These are phyloP conservation scores for Malurus elegans DNA, from an alignment of 2,113 vertebrate species.

Conservation along the genomic window DNA sequence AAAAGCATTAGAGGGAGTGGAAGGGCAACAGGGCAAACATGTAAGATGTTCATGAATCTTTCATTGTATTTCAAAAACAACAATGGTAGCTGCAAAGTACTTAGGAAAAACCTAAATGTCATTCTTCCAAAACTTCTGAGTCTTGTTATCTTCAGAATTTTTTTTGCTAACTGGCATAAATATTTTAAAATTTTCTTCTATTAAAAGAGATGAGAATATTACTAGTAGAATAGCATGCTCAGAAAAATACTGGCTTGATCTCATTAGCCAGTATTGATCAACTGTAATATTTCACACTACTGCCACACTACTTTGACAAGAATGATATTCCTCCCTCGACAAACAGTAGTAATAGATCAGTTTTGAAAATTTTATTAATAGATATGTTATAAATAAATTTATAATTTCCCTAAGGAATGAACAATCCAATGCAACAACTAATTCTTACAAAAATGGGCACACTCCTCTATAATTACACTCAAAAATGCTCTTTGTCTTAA, in stretches of 20 bases:
- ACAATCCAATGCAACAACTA: background rate
- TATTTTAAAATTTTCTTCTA: background rate
- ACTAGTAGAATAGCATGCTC: background rate
- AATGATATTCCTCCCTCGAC: background rate
- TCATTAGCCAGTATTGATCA: background rate
- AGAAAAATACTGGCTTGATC: accelerated
- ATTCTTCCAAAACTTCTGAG: background rate
- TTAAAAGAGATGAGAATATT: background rate
- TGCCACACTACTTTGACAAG: background rate
- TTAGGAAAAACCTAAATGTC: background rate
- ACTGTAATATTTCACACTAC: background rate
- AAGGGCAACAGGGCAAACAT: background rate
- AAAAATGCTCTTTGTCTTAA: background rate
- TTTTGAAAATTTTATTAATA: background rate
- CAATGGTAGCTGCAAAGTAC: background rate
- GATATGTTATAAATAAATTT: background rate
- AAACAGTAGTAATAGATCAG: background rate
- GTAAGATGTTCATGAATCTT: background rate
- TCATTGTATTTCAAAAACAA: background rate
- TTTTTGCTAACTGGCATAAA: background rate
- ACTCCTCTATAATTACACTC: background rate
- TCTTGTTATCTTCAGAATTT: background rate
- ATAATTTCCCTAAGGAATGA: background rate
- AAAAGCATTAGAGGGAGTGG: background rate
- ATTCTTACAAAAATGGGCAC: background rate